Conservation (phyloP, 37 sponge, comb jelly and placozoan genomes). For the Halichondria panicea region DNA sequence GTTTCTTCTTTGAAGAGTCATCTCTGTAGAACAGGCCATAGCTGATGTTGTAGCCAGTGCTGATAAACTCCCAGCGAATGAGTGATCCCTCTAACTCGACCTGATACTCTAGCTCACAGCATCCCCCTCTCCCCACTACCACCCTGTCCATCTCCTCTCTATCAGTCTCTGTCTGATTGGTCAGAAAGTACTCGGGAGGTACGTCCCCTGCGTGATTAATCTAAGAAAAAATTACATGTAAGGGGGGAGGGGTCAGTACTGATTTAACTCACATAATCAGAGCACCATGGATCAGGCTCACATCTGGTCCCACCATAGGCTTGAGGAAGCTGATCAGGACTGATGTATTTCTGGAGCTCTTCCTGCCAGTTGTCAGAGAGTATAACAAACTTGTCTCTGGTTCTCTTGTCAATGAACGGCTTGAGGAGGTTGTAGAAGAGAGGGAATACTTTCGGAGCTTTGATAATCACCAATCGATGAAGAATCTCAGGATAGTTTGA, state of each 20-base stretch:
- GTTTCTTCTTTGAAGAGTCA: constrained; percentile 1
- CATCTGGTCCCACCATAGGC: constrained; percentile 67
- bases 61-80: constrained; percentile 72
- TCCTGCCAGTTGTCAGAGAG: constrained; percentile 72
- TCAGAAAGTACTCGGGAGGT: constrained; percentile 49
- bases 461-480: too few relatives aligned
- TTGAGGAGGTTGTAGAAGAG: constrained; percentile 65
- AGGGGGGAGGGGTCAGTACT: too few relatives aligned
- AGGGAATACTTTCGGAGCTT: constrained; percentile 67
- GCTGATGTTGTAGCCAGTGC: constrained; percentile 70
- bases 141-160: constrained; percentile 60
- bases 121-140: constrained; percentile 48
- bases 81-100: constrained; percentile 5
- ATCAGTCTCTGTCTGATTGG: constrained; percentile 45
- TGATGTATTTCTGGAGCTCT: constrained; percentile 61
- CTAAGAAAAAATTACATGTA: not conserved
- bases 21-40: constrained; percentile 63
- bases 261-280: constrained; percentile 45
- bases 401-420: constrained; percentile 56
- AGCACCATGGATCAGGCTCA: constrained; percentile 72
- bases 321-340: constrained; percentile 66
- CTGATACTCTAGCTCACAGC: too few relatives aligned
- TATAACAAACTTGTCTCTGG: constrained; percentile 52
- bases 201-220: constrained; percentile 54
- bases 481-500: too few relatives aligned